Evolutionary conservation across 2,888 invertebrate species (phyloP).

Genomic region (Pristionchus exspectatus): DNA sequence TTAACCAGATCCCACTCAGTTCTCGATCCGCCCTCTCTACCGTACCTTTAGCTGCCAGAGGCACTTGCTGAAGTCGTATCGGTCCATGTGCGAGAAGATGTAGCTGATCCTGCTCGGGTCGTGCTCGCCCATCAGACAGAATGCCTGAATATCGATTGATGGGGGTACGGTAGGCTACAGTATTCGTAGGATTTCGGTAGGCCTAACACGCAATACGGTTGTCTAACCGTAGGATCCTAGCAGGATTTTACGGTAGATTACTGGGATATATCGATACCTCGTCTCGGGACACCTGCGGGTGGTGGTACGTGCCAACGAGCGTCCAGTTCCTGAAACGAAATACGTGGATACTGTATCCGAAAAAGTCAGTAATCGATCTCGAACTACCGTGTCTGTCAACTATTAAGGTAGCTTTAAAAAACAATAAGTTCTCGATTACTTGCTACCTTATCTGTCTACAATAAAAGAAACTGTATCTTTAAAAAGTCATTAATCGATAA

Average conservation of each 20-base stretch:
- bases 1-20: not conserved
- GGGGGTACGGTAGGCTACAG: not conserved
- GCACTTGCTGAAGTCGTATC: conserved; percentile 74
- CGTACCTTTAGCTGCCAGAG: conserved; percentile 70
- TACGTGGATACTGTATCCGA: not conserved
- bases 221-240: not conserved
- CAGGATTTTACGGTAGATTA: too few relatives aligned
- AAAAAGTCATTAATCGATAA: not conserved
- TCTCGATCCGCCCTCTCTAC: not conserved
- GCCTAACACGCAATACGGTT: not conserved
- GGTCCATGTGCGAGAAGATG: conserved; percentile 76
- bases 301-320: conserved; percentile 73
- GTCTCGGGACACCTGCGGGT: conserved; percentile 73
- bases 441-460: not conserved
- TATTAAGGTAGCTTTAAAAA: not conserved
- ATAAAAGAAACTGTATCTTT: not conserved
- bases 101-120: conserved; percentile 75
- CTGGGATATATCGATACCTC: conserved; percentile 52
- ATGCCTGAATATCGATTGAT: conserved; percentile 60
- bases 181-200: not conserved
- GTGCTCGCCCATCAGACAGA: conserved; percentile 76
- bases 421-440: not conserved
- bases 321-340: conserved; percentile 66
- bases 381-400: too few relatives aligned
- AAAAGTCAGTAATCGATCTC: not conserved